Evolutionary conservation across 2,113 vertebrate genomes (phyloP).

Genomic region (Gymnarchus niloticus): DNA sequence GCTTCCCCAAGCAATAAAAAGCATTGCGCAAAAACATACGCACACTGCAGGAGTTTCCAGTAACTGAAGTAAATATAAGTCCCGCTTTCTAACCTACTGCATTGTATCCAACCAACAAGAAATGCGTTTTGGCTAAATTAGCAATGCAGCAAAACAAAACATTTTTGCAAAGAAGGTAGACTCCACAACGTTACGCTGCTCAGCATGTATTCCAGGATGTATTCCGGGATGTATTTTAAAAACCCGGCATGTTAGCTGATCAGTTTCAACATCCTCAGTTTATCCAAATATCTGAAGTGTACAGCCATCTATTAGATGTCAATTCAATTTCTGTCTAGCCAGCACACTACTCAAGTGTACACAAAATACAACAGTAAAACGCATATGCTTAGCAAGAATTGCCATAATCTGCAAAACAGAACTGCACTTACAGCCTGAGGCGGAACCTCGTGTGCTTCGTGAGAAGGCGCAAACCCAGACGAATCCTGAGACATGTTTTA

Average conservation of each 20-base stretch:
- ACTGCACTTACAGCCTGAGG: neutral
- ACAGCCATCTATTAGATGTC: neutral
- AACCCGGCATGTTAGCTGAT: neutral
- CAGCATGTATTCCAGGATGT: neutral
- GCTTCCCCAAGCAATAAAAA: neutral
- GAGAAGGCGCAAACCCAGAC: slow-evolving; percentile 32
- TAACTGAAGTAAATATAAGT: neutral
- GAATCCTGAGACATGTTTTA: slow-evolving; percentile 37
- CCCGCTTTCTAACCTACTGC: too few relatives aligned
- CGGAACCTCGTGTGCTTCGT: slow-evolving; percentile 19
- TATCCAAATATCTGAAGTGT: neutral
- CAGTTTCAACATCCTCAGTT: neutral
- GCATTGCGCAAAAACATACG: neutral
- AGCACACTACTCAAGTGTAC: neutral
- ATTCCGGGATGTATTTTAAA: neutral
- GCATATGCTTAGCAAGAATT: neutral
- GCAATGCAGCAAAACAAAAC: neutral
- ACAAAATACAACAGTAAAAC: neutral
- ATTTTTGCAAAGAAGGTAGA: neutral
- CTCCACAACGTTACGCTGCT: neutral
- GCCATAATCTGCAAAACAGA: neutral
- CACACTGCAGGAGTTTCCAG: neutral
- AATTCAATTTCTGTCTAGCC: neutral
- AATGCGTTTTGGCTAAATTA: neutral
- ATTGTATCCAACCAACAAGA: neutral